Percentiles rank a stretch among this genome's conserved stretches.
These are phyloP conservation scores for Cryptops parisi DNA, from an alignment of 2,888 invertebrate genomes.

Conservation along the genomic window DNA sequence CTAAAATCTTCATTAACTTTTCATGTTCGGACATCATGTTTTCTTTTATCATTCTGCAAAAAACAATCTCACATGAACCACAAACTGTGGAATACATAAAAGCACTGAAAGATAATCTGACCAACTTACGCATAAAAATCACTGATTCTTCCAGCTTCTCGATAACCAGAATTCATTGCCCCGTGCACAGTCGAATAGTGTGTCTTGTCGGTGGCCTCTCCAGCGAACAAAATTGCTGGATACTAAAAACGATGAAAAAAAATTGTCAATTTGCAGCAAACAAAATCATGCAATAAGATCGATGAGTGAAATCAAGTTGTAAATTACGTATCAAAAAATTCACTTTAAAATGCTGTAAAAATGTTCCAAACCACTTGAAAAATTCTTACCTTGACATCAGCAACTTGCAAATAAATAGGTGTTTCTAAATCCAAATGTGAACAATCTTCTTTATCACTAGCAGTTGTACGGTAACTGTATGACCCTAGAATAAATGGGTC, in stretches of 20 bases:
- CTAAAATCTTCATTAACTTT: too few relatives aligned
- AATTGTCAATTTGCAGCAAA: too few relatives aligned
- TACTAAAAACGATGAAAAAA: slow-evolving; percentile 21
- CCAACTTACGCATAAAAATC: slow-evolving; percentile 5
- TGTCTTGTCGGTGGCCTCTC: slow-evolving; percentile 45
- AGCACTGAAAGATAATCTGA: too few relatives aligned
- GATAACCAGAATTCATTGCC: slow-evolving; percentile 37
- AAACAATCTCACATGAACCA: too few relatives aligned
- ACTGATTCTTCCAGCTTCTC: slow-evolving; percentile 21
- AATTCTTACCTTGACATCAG: slow-evolving; percentile 18
- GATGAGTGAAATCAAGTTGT: too few relatives aligned
- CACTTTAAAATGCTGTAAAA: not conserved
- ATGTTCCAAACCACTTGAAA: not conserved
- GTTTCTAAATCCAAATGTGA: slow-evolving; percentile 40
- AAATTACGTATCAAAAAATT: too few relatives aligned
- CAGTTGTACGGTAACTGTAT: slow-evolving; percentile 47
- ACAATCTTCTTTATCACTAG: slow-evolving; percentile 38
- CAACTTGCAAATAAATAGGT: slow-evolving; percentile 35
- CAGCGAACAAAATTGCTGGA: slow-evolving; percentile 45
- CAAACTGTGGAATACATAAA: too few relatives aligned
- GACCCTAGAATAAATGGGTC: slow-evolving; percentile 55
- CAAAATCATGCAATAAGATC: too few relatives aligned
- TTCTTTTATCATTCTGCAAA: too few relatives aligned
- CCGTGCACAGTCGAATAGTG: slow-evolving; percentile 53
- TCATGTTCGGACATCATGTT: too few relatives aligned